Base-by-base conservation (phyloP, 2,888 invertebrate genomes). In the Stenodema calcarata region DNA sequence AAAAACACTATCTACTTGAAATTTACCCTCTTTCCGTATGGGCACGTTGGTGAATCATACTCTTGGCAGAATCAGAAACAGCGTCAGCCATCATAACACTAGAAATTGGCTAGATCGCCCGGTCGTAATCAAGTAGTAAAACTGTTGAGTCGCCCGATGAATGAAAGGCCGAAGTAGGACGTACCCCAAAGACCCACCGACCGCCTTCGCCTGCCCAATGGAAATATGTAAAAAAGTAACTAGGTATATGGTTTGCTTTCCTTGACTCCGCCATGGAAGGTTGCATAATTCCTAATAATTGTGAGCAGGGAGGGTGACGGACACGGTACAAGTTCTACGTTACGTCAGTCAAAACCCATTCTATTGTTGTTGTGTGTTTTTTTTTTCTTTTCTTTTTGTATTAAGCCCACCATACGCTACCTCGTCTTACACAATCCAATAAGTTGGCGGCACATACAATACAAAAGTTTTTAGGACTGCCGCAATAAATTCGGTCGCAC, bases 321-420 rank as follows among this genome's bases (percentile, higher is more conserved):
- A 76, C 86, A 76, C 69, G 87, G 82, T 83, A 76, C 78, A 85
- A 54, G 30, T 23, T 35, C 79, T 23, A 28, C 30, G 47, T 76
- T 88, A 70, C 88, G 89, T 89, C 89, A 89, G 88, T 87, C 11
- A 54, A 16, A 54, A 35, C 88, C 88, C 90, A 84, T 84, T 75
- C 84, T 73, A 84, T 84, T 84, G 84, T 84, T 84, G n/a, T n/a
- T n/a, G n/a, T n/a, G n/a, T n/a, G n/a, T n/a, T n/a, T n/a, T n/a
- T n/a, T n/a, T n/a, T n/a, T n/a, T n/a, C n/a, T n/a, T n/a, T n/a
- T 84, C 84, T 73, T 84, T 81, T 84, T n/a, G n/a, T 84, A 70
- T 70, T 84, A 84, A 84, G 44, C 84, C 54, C 75, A 41, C 28
- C 44, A 70, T 80, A 80, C 47, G 42, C 76, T 54, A 18, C 30